Evolutionary conservation across 2,113 vertebrate species (phyloP).

Genomic region (Ailurus styani): DNA sequence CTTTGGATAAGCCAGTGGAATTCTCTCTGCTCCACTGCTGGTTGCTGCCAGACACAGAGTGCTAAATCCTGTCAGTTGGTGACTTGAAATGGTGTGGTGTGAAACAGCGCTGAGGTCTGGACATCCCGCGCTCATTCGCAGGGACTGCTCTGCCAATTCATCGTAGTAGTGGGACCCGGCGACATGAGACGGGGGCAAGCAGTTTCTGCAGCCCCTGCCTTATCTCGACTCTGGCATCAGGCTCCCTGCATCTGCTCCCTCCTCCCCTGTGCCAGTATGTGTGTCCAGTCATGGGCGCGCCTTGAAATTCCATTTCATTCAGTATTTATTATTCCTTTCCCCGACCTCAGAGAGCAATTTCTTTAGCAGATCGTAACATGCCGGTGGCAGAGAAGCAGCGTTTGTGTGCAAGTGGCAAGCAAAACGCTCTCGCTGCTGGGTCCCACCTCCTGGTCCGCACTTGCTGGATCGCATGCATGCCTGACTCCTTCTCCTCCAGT

Average conservation of each 20-base stretch:
- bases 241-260: neutral
- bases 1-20: conserved; percentile 73
- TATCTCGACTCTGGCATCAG: neutral
- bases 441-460: neutral
- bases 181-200: accelerated
- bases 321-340: neutral
- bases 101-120: conserved; percentile 57
- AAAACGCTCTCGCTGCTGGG: neutral
- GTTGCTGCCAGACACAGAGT: conserved; percentile 62
- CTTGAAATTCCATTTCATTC: neutral
- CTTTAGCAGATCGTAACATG: conserved; percentile 16
- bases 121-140: neutral
- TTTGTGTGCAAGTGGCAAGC: neutral
- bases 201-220: neutral
- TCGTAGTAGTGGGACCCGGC: neutral
- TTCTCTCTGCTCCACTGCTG: conserved; percentile 65
- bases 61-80: conserved; percentile 46
- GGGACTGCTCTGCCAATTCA: neutral
- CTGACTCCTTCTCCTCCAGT: neutral
- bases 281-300: neutral
- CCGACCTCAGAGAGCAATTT: neutral
- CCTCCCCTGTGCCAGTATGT: neutral
- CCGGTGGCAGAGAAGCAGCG: neutral
- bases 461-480: accelerated
- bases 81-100: conserved; percentile 54